Evolutionary conservation across 2,888 invertebrate species (phyloP), one percentile per base, ranked within the genome.

Genomic region (Oeneis ivallda): DNA sequence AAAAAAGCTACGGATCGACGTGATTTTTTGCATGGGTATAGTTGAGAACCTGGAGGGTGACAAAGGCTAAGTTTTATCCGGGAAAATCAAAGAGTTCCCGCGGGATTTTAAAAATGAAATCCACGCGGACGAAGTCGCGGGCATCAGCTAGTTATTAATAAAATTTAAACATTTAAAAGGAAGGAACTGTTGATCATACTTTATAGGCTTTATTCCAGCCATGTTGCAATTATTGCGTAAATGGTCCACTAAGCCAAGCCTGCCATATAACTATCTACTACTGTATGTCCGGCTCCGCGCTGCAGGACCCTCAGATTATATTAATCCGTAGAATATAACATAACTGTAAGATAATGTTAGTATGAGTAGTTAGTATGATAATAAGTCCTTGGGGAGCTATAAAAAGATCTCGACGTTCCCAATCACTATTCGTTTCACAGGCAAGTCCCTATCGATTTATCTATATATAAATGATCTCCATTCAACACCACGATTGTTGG

Each of bases 201-300:
- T 67, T 70, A 68, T 75, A 77, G 78, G 78, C 77, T 49, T 60
- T 17, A 62, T 59, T 73, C 77, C 78, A 78, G 73, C 32, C 62
- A 64, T 66, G 65, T 72, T 69, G 69, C 64, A 65, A 71, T 67
- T 70, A 67, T 73, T 72, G 70, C 71, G 71, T 67, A 72, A 72
- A 68, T 69, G 64, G 63, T 52, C 54, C 32, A 50, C 62, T 60
- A 64, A 64, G 68, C 70, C 71, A 71, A 71, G 41, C 66, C 54
- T 54, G 66, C 59, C 58, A 60, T 61, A 52, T 57, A 59, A 1
- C 37, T 37, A 37, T 37, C 9, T 37, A 2, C 37, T 37, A 37
- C 37, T 26, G 26, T 26, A 0, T 0, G 1, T 0, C 26, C 3
- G 26, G 26, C 26, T 26, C n/a, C n/a, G n/a, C n/a, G n/a, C n/a